Evolutionary conservation across 2,797 vertebrate species (phyloP), one percentile per base, ranked within the genome.

Genomic region (Poeciliopsis presidionis): DNA sequence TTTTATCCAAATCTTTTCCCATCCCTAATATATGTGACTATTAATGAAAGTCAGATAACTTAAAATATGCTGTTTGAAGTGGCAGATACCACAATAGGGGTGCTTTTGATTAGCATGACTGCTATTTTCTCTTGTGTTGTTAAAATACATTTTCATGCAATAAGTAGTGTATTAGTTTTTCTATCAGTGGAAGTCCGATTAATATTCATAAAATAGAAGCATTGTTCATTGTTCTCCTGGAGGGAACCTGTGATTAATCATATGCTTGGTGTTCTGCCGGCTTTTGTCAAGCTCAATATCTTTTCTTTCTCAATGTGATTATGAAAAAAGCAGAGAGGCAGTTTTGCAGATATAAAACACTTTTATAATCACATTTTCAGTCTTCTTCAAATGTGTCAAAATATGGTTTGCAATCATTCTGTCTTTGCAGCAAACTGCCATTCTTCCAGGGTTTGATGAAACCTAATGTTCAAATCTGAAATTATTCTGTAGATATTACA

Each of bases 381-480:
- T 45, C 67, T 70, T 45, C 41, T n/a, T 41, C 41, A 70, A 28
- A 70, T 70, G 25, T 70, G 41, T 70, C 7, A 12, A 25, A 70
- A n/a, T n/a, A 70, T 14, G 25, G 7, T 28, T 18, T 45, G 39
- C 6, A 3, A 6, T 20, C n/a, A 43, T 14, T 30, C 8, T 59
- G 43, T 53, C 30, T 59, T 41, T 33, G n/a, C 11, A 22, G 45
- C 28, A 47, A 46, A 6, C 41, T 76, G 45, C 73, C 61, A 76
- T 75, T 53, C 72, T 78, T 76, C 57, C 65, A 89, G 65, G 2
- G 46, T 85, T 87, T 89, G 78, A 90, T 81, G 74, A 74, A 79
- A 78, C 85, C 80, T 75, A 87, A 75, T 85, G 92, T 86, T 78
- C 81, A 67, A 85, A 87, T 84, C 75, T 76, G 55, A 80, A 72